Evolutionary conservation across 2,113 vertebrate genomes (phyloP), one percentile per base, ranked within the genome.

Genomic region (Eira barbara): DNA sequence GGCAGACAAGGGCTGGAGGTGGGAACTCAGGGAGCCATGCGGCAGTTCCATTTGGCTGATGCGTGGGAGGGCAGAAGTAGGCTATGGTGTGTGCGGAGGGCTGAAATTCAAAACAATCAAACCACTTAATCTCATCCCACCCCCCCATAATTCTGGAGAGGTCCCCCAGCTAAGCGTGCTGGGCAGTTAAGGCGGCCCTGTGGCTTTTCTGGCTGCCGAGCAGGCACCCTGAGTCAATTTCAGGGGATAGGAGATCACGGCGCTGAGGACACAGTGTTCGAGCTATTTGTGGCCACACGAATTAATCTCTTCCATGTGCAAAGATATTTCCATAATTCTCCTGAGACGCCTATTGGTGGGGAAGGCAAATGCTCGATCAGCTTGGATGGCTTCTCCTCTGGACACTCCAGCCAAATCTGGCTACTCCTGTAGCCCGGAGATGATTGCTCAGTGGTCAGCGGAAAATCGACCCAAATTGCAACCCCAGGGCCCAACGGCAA

Each of bases 271-370:
- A 98, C 97, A 98, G 97, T 52, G 31, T 95, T 97, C 92, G 7
- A 97, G 98, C 96, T 98, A 96, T 98, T 95, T 98, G 98, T 89
- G 96, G 98, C 96, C 89, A 4, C 76, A 79, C 78, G 96, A 96
- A 98, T 97, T 98, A 98, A 99, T 98, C 95, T 97, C 97, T 98
- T 98, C 98, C 98, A 99, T 98, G 98, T 98, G 99, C 97, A 96
- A 52, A 94, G 94, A 96, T 89, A 65, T 89, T 96, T 96, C 91
- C 97, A 97, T 96, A 94, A 96, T 97, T 97, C 97, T 96, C 91
- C 94, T 3, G 95, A 97, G 98, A 98, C 61, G 90, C 97, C 92
- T 0, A 2, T 91, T 95, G 97, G 97, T 97, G 85, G 97, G 84
- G 96, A 0, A 31, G 95, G 97, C 91, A 85, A 97, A 95, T 49